phyloP scores from a whole-genome alignment of 1,140 invertebrate genomes.

The Lepidurus arcticus region DNA sequence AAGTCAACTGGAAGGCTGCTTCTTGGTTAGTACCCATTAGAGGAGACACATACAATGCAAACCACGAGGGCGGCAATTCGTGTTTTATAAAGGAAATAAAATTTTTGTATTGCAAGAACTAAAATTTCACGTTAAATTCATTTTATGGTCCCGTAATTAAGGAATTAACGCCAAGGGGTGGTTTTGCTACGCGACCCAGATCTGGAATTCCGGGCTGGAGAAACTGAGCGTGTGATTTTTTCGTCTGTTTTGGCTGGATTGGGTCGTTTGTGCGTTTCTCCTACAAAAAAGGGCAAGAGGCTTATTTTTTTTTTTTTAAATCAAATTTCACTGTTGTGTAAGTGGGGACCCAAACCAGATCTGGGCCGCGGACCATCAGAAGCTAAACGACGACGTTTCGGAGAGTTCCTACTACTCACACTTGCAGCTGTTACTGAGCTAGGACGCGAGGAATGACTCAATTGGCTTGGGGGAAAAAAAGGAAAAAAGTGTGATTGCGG shows the following conservation, averaged over 20 bases:
- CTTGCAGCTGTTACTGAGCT: not conserved
- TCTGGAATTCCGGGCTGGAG: not conserved
- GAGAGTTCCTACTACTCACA: not conserved
- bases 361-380: not conserved
- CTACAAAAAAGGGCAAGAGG: not conserved
- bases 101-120: too few relatives aligned
- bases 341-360: not conserved
- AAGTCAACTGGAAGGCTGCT: too few relatives aligned
- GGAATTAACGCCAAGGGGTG: not conserved
- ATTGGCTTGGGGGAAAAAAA: not conserved
- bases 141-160: not conserved
- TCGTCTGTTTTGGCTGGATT: not conserved
- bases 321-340: not conserved
- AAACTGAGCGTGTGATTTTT: not conserved
- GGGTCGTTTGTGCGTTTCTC: not conserved
- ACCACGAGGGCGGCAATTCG: too few relatives aligned
- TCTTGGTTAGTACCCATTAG: too few relatives aligned
- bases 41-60: too few relatives aligned
- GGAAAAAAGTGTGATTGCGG: not conserved
- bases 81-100: too few relatives aligned
- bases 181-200: not conserved
- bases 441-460: conserved; percentile 6
- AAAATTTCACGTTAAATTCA: too few relatives aligned
- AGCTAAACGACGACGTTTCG: conserved; percentile 14
- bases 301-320: not conserved